Conservation (phyloP, 35 echinoderm and acorn worm genomes). For the Apostichopus californicus region DNA sequence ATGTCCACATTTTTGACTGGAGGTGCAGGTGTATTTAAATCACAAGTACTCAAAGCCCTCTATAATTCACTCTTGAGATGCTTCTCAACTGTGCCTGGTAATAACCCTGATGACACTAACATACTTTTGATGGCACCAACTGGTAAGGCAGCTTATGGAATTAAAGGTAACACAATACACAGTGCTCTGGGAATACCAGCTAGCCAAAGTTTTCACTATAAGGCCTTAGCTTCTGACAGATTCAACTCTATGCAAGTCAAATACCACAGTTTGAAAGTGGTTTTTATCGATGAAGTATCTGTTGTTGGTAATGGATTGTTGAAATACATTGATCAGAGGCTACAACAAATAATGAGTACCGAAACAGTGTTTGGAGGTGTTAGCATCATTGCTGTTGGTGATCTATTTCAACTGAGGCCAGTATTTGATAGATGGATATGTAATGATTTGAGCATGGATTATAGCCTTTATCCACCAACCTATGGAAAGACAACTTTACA, state of each 20-base stretch:
- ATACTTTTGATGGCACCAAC: constrained; percentile 42
- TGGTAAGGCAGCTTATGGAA: constrained; percentile 53
- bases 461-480: constrained; percentile 18
- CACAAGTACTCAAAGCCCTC: constrained; percentile 35
- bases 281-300: constrained; percentile 61
- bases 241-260: constrained; percentile 23
- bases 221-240: not conserved
- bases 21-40: constrained; percentile 69
- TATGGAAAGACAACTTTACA: constrained; percentile 51
- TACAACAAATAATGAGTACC: constrained; percentile 25
- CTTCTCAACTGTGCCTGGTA: not conserved
- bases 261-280: constrained; percentile 24
- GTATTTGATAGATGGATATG: constrained; percentile 12
- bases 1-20: constrained; percentile 59
- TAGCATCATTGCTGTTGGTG: constrained; percentile 6
- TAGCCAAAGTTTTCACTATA: constrained; percentile 43
- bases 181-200: constrained; percentile 45
- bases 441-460: not conserved
- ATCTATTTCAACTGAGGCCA: constrained; percentile 60
- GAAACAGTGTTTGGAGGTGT: constrained; percentile 28
- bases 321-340: too few relatives aligned
- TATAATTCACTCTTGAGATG: constrained; percentile 37
- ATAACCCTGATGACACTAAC: not conserved
- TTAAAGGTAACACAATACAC: constrained; percentile 18
- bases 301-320: constrained; percentile 22